These are phyloP conservation scores for Phoebastria nigripes DNA, from an alignment of 2,797 vertebrate species.

Conservation along the genomic window DNA sequence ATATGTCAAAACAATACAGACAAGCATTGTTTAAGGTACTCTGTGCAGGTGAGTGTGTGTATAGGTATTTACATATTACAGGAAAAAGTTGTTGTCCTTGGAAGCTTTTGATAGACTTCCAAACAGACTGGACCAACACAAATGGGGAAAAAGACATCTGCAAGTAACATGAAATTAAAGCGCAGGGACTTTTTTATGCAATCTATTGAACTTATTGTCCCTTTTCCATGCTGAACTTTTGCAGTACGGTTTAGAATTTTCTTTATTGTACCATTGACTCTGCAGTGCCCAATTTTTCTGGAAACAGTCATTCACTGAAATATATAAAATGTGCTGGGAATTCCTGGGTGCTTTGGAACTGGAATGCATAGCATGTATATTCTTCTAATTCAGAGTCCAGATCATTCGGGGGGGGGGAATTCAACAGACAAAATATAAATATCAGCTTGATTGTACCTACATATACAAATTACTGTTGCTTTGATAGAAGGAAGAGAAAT, in stretches of 20 bases:
- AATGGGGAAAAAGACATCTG: neutral
- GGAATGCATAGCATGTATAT: neutral
- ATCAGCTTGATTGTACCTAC: neutral
- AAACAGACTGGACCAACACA: neutral
- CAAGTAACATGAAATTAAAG: neutral
- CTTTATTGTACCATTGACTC: neutral
- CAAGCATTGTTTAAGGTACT: neutral
- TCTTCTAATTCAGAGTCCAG: neutral
- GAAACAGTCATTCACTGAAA: neutral
- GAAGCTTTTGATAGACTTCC: neutral
- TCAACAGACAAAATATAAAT: neutral
- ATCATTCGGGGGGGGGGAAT: neutral
- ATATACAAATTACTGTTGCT: neutral
- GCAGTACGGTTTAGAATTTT: neutral
- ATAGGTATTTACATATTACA: neutral
- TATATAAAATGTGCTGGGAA: neutral
- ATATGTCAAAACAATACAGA: neutral
- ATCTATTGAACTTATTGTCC: neutral
- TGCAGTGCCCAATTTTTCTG: neutral
- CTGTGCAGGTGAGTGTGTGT: neutral
- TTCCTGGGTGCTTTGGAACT: neutral
- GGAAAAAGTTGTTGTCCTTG: neutral
- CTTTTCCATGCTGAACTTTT: neutral
- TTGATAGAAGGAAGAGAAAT: neutral
- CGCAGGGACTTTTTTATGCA: fast-evolving